A percentile compares a stretch with the other conserved stretches of the same genome.
Evolutionary conservation across 2,113 vertebrate genomes (phyloP).

Genomic region (Pardalotus punctatus): DNA sequence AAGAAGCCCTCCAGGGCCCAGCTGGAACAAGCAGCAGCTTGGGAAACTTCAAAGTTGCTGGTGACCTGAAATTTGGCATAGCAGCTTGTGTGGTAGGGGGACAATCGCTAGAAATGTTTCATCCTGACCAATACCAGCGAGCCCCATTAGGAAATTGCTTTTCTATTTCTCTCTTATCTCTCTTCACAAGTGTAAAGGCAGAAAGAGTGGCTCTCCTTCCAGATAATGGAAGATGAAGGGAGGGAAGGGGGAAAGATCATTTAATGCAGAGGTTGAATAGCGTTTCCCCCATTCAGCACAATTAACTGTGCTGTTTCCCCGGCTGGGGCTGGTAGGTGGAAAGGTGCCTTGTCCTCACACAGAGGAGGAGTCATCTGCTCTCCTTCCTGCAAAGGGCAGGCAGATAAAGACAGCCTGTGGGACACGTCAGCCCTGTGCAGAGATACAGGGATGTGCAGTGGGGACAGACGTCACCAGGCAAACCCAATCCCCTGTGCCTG

Average conservation of each 20-base stretch:
- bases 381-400: neutral
- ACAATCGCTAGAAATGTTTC: neutral
- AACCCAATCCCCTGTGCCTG: neutral
- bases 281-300: accelerated
- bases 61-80: neutral
- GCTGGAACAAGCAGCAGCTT: neutral
- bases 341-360: neutral
- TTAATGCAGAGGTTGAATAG: neutral
- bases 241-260: neutral
- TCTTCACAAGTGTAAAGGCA: neutral
- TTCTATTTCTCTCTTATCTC: constrained; percentile 3
- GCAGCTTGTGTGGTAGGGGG: neutral
- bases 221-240: neutral
- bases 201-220: neutral
- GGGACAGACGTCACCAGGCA: accelerated
- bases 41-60: neutral
- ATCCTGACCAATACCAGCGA: accelerated
- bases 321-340: neutral
- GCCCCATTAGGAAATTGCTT: constrained; percentile 4
- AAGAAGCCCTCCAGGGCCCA: neutral
- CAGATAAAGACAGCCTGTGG: neutral
- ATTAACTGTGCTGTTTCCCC: neutral
- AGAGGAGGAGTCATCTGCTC: neutral
- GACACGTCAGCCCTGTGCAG: accelerated
- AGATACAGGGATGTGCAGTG: neutral